phyloP scores from a whole-genome alignment of 2,113 vertebrate genomes.

The Pomatostomus ruficeps region DNA sequence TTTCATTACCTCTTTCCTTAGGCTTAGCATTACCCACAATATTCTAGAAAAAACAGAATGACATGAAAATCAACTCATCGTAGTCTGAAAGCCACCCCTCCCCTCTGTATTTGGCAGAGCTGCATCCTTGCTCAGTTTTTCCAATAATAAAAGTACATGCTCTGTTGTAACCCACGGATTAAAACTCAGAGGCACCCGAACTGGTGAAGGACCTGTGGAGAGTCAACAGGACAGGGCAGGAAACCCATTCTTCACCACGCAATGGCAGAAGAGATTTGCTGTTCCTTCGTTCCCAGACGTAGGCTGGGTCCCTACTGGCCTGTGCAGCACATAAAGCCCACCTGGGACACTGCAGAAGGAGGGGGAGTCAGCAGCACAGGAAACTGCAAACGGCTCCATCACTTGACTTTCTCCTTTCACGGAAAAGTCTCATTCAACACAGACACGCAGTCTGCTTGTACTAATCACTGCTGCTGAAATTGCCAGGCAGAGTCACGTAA shows the following conservation, averaged over 20 bases:
- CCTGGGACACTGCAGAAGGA: neutral
- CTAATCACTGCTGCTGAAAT: neutral
- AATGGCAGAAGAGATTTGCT: neutral
- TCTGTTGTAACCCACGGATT: neutral
- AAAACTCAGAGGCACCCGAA: neutral
- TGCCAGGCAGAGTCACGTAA: neutral
- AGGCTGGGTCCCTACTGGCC: neutral
- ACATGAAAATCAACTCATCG: neutral
- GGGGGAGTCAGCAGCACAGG: neutral
- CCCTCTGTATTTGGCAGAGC: neutral
- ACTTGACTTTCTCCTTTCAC: neutral
- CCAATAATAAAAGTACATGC: neutral
- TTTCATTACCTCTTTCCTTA: conserved; percentile 76
- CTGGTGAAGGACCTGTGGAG: neutral
- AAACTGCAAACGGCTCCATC: neutral
- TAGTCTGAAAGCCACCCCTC: neutral
- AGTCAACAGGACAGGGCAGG: neutral
- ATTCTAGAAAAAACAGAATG: conserved; percentile 69
- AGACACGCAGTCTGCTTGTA: neutral
- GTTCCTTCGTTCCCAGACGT: neutral
- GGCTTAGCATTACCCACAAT: conserved; percentile 77
- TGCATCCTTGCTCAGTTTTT: neutral
- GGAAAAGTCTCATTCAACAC: neutral
- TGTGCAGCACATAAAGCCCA: neutral
- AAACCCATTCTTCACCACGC: neutral